These are phyloP conservation scores for Cotesia congregata DNA, from an alignment of 2,888 invertebrate genomes.

Conservation along the genomic window DNA sequence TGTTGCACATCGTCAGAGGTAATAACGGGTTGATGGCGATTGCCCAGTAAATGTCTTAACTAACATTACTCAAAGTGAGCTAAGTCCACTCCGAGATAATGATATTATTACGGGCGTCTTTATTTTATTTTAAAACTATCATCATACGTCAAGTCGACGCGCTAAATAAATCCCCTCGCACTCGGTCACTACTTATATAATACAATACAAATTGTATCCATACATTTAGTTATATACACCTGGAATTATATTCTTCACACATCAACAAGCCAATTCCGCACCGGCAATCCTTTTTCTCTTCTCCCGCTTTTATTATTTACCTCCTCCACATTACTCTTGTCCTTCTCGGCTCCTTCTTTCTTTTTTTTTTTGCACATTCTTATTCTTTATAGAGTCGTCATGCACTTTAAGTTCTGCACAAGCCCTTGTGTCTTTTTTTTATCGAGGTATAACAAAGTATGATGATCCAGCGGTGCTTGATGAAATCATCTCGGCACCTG, in stretches of 20 bases:
- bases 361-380: not conserved
- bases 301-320: constrained; percentile 43
- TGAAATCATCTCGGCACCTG: constrained; percentile 65
- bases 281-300: not conserved
- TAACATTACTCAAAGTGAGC: constrained; percentile 33
- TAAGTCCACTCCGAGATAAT: constrained; percentile 66
- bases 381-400: not conserved
- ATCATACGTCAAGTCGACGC: constrained; percentile 66
- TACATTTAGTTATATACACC: constrained; percentile 25
- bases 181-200: constrained; percentile 5
- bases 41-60: constrained; percentile 37
- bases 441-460: constrained; percentile 63
- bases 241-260: constrained; percentile 26
- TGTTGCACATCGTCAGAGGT: not conserved
- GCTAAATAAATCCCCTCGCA: constrained; percentile 53
- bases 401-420: constrained; percentile 4
- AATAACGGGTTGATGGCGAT: constrained; percentile 23
- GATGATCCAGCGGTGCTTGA: constrained; percentile 63
- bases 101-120: constrained; percentile 69
- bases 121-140: constrained; percentile 66
- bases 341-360: constrained; percentile 10
- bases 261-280: constrained; percentile 35
- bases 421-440: constrained; percentile 55
- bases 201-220: not conserved
- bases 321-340: constrained; percentile 36